Conservation (phyloP, 2,113 vertebrate species). For the Psettodes erumei region DNA sequence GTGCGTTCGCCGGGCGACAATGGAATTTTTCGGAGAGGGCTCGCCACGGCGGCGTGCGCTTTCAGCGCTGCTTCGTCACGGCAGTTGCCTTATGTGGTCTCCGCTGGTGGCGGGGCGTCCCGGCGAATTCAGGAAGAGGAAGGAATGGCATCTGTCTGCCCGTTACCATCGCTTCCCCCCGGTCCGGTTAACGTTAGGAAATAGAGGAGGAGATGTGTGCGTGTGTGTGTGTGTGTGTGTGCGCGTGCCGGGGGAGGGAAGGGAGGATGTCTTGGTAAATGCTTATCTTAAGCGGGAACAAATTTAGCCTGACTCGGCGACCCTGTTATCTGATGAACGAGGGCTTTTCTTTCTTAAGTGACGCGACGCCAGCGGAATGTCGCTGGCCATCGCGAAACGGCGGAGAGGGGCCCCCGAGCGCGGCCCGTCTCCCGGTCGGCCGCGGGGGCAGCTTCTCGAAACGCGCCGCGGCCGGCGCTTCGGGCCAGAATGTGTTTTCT, state of each 20-base stretch:
- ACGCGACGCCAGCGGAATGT: conserved; percentile 68
- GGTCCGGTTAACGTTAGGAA: conserved; percentile 61
- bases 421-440: conserved; percentile 44
- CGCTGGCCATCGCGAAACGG: conserved; percentile 39
- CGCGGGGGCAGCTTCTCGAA: conserved; percentile 42
- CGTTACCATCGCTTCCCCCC: conserved; percentile 31
- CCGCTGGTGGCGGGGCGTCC: conserved; percentile 36
- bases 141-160: conserved; percentile 58
- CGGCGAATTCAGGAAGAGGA: conserved; percentile 57
- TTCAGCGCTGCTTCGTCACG: conserved; percentile 28
- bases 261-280: conserved; percentile 62
- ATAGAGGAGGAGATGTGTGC: conserved; percentile 33
- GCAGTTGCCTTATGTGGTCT: conserved; percentile 21
- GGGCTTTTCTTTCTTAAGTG: conserved; percentile 68
- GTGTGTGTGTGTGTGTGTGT: conserved; percentile 27
- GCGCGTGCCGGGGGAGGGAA: conserved; percentile 46
- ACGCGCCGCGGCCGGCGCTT: too few species aligned
- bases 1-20: conserved; percentile 53
- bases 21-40: conserved; percentile 58
- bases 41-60: conserved; percentile 27
- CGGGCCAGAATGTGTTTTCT: conserved; percentile 58
- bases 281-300: conserved; percentile 74
- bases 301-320: conserved; percentile 72
- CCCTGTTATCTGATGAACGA: conserved; percentile 70
- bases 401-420: conserved; percentile 35